Evolutionary conservation across 2,113 vertebrate species (phyloP).

Genomic region (Leucopternis melanops): DNA sequence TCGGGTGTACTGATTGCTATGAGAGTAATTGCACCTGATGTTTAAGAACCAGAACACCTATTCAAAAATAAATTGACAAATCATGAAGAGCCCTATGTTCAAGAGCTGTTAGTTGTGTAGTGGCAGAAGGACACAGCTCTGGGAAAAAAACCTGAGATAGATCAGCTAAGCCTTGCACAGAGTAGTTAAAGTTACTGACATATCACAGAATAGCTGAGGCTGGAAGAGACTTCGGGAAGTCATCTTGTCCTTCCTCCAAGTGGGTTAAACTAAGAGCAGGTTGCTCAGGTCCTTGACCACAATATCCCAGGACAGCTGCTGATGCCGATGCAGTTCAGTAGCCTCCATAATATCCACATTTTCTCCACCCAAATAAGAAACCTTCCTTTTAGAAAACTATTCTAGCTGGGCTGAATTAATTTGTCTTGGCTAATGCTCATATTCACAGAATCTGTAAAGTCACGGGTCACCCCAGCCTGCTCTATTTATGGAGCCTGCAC

Average conservation of each 20-base stretch:
- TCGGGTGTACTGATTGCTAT: background rate
- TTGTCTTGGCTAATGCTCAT: background rate
- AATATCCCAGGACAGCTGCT: background rate
- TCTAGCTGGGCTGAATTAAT: background rate
- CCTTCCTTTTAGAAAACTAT: background rate
- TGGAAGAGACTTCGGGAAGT: background rate
- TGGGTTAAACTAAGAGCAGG: background rate
- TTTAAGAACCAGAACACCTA: background rate
- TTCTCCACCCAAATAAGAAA: slow-evolving; percentile 35
- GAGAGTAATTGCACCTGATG: background rate
- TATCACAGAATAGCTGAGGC: background rate
- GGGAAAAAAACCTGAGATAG: background rate
- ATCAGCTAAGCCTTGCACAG: background rate
- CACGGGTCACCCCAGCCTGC: background rate
- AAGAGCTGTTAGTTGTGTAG: background rate
- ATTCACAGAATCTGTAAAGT: background rate
- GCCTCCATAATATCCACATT: background rate
- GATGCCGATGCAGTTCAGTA: background rate
- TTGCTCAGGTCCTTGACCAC: background rate
- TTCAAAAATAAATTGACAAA: background rate
- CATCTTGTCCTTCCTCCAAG: background rate
- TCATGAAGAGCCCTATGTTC: background rate
- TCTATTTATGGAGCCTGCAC: background rate
- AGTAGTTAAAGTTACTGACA: background rate
- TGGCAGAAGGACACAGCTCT: background rate